phyloP scores from a whole-genome alignment of 2,797 vertebrate genomes.

The Channallabes apus region DNA sequence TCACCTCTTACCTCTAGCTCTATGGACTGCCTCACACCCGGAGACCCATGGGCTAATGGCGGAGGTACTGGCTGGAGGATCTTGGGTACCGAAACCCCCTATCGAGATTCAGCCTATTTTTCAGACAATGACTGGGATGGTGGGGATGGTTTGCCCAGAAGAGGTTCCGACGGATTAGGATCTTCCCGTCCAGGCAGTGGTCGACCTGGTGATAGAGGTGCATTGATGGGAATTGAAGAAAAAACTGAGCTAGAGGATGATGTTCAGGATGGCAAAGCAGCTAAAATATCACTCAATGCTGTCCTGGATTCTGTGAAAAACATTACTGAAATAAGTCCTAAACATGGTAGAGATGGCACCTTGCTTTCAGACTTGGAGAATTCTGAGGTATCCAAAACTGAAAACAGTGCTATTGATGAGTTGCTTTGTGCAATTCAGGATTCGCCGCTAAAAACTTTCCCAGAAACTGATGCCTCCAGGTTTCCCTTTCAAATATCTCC shows the following conservation, averaged over 20 bases:
- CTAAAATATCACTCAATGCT: conserved; percentile 45
- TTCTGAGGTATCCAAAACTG: conserved; percentile 57
- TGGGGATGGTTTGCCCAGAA: conserved; percentile 70
- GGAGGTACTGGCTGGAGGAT: conserved; percentile 75
- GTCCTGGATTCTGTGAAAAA: conserved; percentile 41
- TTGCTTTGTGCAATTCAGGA: conserved; percentile 72
- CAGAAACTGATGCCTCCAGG: conserved; percentile 54
- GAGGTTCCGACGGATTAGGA: conserved; percentile 66
- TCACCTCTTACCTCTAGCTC: conserved; percentile 79
- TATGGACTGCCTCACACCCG: conserved; percentile 80
- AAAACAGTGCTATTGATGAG: conserved; percentile 69
- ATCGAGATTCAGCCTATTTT: conserved; percentile 87
- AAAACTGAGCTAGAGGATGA: conserved; percentile 74
- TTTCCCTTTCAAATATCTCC: conserved; percentile 52
- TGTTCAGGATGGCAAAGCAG: conserved; percentile 52
- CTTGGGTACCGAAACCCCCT: conserved; percentile 80
- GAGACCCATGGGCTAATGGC: conserved; percentile 75
- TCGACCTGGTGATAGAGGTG: conserved; percentile 71
- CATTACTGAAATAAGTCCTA: conserved; percentile 49
- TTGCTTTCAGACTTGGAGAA: conserved; percentile 39
- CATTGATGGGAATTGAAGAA: conserved; percentile 77
- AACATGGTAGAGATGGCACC: conserved; percentile 36
- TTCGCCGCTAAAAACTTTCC: conserved; percentile 65
- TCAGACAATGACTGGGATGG: conserved; percentile 82
- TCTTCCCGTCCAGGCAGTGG: conserved; percentile 65